These are phyloP conservation scores for Dendrolimus kikuchii DNA, from an alignment of 1,140 invertebrate genomes.

Conservation along the genomic window DNA sequence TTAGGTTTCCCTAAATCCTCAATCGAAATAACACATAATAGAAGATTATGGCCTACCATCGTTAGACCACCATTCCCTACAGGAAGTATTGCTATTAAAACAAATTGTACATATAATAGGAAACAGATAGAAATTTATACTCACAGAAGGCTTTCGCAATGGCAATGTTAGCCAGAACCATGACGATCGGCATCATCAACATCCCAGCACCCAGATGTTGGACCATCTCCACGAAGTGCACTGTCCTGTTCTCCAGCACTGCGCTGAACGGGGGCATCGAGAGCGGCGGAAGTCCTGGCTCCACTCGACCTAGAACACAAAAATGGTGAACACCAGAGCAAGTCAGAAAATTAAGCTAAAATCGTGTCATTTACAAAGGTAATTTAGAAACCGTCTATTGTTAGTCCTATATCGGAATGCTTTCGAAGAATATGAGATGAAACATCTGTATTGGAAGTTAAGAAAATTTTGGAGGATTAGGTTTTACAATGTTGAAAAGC, in stretches of 20 bases:
- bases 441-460: too few relatives aligned
- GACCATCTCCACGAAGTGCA: constrained; percentile 77
- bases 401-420: too few relatives aligned
- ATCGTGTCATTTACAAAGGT: too few relatives aligned
- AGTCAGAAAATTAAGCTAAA: too few relatives aligned
- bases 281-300: constrained; percentile 77
- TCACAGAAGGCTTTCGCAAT: constrained; percentile 90
- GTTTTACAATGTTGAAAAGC: too few relatives aligned
- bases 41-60: too few relatives aligned
- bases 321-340: neutral
- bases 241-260: constrained; percentile 73
- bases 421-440: too few relatives aligned
- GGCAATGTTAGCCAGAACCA: constrained; percentile 88
- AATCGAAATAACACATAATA: too few relatives aligned
- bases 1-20: too few relatives aligned
- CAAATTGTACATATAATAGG: neutral
- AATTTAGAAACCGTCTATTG: too few relatives aligned
- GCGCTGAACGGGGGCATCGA: constrained; percentile 77
- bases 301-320: constrained; percentile 73
- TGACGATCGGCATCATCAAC: constrained; percentile 83
- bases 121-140: constrained; percentile 24
- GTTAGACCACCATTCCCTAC: neutral
- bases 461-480: too few relatives aligned
- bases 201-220: constrained; percentile 79
- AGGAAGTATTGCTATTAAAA: neutral